These are phyloP conservation scores for Napeogenes inachia DNA, from an alignment of 2,888 invertebrate species.

Conservation along the genomic window DNA sequence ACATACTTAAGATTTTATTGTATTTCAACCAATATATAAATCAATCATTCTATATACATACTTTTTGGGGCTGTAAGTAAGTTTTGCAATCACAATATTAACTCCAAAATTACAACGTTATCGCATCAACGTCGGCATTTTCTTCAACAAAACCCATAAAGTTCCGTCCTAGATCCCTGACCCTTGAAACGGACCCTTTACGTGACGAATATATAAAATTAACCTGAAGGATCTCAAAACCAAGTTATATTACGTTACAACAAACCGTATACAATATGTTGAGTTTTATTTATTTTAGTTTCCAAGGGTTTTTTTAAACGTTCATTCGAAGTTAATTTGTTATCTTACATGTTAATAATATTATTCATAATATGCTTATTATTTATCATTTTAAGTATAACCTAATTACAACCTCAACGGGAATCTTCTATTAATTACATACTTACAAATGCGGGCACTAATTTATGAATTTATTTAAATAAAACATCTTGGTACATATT, in stretches of 20 bases:
- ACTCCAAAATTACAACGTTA: conserved; percentile 7
- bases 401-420: no score
- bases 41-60: not conserved
- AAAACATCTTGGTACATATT: no score
- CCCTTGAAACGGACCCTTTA: conserved; percentile 9
- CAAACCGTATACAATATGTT: conserved; percentile 2
- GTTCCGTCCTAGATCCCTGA: conserved; percentile 1
- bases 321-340: no score
- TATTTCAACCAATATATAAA: not conserved
- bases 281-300: not conserved
- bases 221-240: not conserved
- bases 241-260: not conserved
- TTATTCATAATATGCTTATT: no score
- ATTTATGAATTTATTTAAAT: no score
- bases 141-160: conserved; percentile 1
- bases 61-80: not conserved
- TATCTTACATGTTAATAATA: no score
- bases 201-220: conserved; percentile 11
- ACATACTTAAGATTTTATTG: no score
- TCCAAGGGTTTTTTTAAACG: no score
- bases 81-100: conserved; percentile 6
- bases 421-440: no score
- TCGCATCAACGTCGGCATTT: not conserved
- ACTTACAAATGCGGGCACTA: no score
- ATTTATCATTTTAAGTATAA: no score